Base-by-base conservation (phyloP, 2,888 invertebrate genomes). In the Drosophila rubida region DNA sequence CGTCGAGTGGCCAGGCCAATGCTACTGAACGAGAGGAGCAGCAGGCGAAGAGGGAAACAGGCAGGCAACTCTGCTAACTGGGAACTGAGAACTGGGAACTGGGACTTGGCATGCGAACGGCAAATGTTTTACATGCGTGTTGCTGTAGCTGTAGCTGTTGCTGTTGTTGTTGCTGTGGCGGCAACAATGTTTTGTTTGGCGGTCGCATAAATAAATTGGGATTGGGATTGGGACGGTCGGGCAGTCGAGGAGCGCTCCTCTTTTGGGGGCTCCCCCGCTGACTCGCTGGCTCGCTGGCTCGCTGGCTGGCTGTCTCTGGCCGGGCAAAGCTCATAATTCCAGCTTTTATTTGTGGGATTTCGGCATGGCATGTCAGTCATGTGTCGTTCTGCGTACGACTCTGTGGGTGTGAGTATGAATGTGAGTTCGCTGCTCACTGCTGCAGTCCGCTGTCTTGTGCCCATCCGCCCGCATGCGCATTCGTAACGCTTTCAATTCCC, bases 301-400 rank as follows among this genome's bases (percentile, higher is more conserved):
- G 4, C 25, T 7, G n/a, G 3, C 3, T 19, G 2, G 1, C 19
- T 19, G 19, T 19, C 19, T 1, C 32, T 32, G 32, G 55, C 59
- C 35, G 50, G 46, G 62, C 64, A 79, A 75, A 87, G 78, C 87
- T 83, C 87, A 89, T 89, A 87, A 87, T 87, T 89, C 80, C 88
- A 80, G 84, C 80, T 89, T 86, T 86, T 86, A 83, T 88, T 85
- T 87, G 83, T 88, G 75, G 81, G 87, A 83, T 78, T 86, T 80
- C 77, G 73, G 80, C 84, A 82, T 87, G 80, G 78, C 82, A 87
- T 83, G 87, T 85, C 87, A 79, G 75, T 87, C 87, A 87, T 84
- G 77, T 80, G 78, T 77, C 44, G n/a, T n/a, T 22, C n/a, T 19
- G 50, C n/a, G n/a, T n/a, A n/a, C n/a, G n/a, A n/a, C n/a, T n/a